phyloP scores from a whole-genome alignment of 2,888 invertebrate genomes.

The Syrphus vitripennis region DNA sequence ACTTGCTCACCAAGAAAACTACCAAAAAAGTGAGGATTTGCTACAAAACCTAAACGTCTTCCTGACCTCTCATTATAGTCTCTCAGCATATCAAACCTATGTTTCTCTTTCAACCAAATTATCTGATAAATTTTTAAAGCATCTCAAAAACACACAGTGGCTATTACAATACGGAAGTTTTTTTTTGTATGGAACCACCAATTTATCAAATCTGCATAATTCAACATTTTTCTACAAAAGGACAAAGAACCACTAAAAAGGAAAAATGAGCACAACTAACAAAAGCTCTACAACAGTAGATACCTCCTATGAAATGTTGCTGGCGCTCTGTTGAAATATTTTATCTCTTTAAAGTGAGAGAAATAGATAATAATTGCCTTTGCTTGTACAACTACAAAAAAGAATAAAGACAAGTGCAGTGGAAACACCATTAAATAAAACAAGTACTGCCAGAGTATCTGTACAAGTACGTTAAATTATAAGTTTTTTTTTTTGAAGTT shows the following conservation, averaged over 20 bases:
- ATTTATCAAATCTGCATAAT: not conserved
- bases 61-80: not conserved
- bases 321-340: constrained; percentile 15
- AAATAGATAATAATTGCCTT: constrained; percentile 46
- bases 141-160: not conserved
- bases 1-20: too few species aligned
- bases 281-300: not conserved
- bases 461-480: constrained; percentile 44
- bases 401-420: constrained; percentile 55
- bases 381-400: constrained; percentile 16
- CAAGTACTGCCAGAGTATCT: not conserved
- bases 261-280: not conserved
- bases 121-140: not conserved
- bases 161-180: not conserved
- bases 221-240: not conserved
- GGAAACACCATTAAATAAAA: constrained; percentile 57
- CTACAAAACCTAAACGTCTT: not conserved
- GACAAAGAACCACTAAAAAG: not conserved
- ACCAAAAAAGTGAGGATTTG: too few species aligned
- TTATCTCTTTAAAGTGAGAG: constrained; percentile 20
- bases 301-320: not conserved
- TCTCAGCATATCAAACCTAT: not conserved
- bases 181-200: not conserved
- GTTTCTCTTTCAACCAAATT: too few species aligned
- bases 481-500: constrained; percentile 52